phyloP scores from a whole-genome alignment of 2,797 vertebrate species.

The Pristis pectinata region DNA sequence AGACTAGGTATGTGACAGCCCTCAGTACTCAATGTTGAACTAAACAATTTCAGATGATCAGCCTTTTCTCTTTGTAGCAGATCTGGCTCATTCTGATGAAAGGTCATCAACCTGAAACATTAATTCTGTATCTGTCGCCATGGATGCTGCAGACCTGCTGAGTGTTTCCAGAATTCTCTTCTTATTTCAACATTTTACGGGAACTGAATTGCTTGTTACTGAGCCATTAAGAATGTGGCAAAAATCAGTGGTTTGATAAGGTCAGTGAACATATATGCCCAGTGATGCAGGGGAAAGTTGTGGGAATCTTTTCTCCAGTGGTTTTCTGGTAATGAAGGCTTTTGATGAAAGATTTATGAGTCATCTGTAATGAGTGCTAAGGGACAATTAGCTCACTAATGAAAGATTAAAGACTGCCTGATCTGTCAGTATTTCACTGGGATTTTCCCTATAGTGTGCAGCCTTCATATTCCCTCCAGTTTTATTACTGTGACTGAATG shows the following conservation, averaged over 20 bases:
- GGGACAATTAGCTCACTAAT: slow-evolving; percentile 7
- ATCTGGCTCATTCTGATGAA: too few relatives aligned
- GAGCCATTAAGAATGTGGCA: neutral
- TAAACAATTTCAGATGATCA: too few relatives aligned
- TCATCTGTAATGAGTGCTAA: neutral
- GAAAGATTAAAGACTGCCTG: neutral
- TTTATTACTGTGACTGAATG: neutral
- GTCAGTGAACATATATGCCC: neutral
- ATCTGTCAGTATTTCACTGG: neutral
- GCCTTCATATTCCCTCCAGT: neutral
- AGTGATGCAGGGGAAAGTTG: neutral
- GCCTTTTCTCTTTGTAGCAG: too few relatives aligned
- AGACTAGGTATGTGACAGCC: too few relatives aligned
- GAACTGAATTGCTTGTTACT: neutral
- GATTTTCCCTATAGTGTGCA: neutral
- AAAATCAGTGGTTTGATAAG: neutral
- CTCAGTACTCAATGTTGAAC: too few relatives aligned
- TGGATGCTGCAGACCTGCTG: too few relatives aligned
- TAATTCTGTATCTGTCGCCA: too few relatives aligned
- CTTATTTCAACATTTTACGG: too few relatives aligned
- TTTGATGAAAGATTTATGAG: neutral
- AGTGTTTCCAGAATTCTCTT: too few relatives aligned
- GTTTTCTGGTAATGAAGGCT: neutral
- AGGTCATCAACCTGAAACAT: too few relatives aligned
- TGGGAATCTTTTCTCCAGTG: neutral